Base-by-base conservation (phyloP, 2,888 invertebrate species). In the Eubasilissa splendida region DNA sequence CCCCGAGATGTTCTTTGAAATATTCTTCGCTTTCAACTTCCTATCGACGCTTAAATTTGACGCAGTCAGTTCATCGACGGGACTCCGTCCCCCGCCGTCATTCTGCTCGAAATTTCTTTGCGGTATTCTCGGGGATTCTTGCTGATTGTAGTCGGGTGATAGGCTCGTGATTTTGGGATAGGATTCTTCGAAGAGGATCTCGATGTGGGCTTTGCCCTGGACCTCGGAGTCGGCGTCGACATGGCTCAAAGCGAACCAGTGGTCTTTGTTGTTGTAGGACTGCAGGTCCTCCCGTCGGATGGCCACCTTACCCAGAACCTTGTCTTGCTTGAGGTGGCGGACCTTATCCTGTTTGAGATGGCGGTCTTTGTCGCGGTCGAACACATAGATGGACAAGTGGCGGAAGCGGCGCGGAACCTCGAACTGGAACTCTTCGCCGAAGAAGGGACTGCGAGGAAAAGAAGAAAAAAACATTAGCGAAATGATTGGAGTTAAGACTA, bases 371-470 rank as follows among this genome's bases (percentile, higher is more conserved):
- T 96, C 96, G 84, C 96, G 92, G 88, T 97, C 97, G 90, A 95
- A 96, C 85, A 97, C 94, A 89, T 96, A 97, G 85, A 97, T 94
- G 84, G 96, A 96, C 82, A 97, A 92, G 89, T 95, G 96, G 85
- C 97, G 94, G 90, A 97, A 97, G 88, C 95, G 93, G 85, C 96
- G 92, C 74, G 97, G 97, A 85, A 97, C 96, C 88, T 97, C 96
- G 87, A 97, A 97, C 88, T 96, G 95, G 90, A 96, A 97, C 88
- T 97, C 97, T 88, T 97, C 97, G 83, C 96, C 96, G 88, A 96
- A 97, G 89, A 97, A 97, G 84, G 97, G 97, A 88, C 95, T 95
- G 88, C 85, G 92, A 94, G 85, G 85, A 88, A 83, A 14, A 58
- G 42, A 76, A 56, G n/a, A n/a, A 56, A 56, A 8, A 42, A 22